Conservation (phyloP, 2,797 vertebrate genomes). For the Eurystomus glaucurus region DNA sequence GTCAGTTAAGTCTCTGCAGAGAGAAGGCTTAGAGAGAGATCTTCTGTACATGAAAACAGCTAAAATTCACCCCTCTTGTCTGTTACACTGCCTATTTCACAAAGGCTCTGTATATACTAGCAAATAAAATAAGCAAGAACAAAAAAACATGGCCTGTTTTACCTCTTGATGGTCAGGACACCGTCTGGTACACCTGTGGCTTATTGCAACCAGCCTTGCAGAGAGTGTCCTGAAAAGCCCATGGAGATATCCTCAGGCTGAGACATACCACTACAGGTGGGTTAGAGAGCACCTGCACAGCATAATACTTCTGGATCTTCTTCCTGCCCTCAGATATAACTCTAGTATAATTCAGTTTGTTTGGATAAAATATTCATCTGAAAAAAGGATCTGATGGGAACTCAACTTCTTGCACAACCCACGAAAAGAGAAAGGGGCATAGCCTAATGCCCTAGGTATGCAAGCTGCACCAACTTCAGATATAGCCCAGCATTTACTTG, state of each 20-base stretch:
- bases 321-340: not conserved
- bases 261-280: not conserved
- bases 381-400: not conserved
- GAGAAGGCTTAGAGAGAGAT: not conserved
- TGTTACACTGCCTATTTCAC: not conserved
- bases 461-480: rapidly evolving
- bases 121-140: not conserved
- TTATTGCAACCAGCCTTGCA: not conserved
- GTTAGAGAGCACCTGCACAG: not conserved
- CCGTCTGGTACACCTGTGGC: not conserved
- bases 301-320: not conserved
- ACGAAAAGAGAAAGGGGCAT: not conserved
- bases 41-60: not conserved
- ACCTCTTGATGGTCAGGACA: not conserved
- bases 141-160: not conserved
- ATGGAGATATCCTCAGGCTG: not conserved
- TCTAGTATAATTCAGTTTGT: not conserved
- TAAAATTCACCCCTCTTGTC: not conserved
- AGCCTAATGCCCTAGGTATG: not conserved
- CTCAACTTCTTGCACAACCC: not conserved
- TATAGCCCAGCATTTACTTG: not conserved
- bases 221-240: not conserved
- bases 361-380: not conserved
- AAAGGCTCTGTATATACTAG: not conserved
- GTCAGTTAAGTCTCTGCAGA: not conserved